Conservation (phyloP, 2,888 invertebrate genomes). For the Drosophila monieri region DNA sequence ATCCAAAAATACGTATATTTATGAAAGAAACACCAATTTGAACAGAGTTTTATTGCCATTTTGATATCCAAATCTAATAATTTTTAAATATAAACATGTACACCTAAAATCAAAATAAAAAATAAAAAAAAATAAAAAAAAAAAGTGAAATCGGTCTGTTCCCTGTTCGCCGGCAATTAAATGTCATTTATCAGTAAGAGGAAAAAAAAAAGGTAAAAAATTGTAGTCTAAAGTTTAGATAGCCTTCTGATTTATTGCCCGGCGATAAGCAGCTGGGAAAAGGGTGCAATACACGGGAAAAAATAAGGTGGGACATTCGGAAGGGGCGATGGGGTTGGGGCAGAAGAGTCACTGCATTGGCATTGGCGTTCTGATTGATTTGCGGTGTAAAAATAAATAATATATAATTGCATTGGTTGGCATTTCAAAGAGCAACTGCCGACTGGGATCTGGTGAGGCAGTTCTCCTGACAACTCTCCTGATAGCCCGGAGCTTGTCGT, state of each 20-base stretch:
- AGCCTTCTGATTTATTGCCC: conserved; percentile 80
- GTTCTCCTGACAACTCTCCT: conserved; percentile 26
- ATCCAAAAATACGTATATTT: not conserved
- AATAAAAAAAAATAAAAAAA: conserved; percentile 1
- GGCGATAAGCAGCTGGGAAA: conserved; percentile 66
- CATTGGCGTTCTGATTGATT: conserved; percentile 70
- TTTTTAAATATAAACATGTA: not conserved
- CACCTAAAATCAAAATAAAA: not conserved
- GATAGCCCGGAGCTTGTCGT: conserved; percentile 39
- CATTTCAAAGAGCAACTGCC: conserved; percentile 59
- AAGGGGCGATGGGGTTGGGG: not conserved
- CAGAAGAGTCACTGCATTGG: conserved; percentile 34
- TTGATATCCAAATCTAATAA: not conserved
- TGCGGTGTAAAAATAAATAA: conserved; percentile 66
- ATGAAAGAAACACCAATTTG: not conserved
- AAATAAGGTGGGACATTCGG: conserved; percentile 2
- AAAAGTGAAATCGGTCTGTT: conserved; percentile 65
- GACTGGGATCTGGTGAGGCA: conserved; percentile 14
- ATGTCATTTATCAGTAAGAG: conserved; percentile 75
- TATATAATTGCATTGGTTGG: conserved; percentile 70
- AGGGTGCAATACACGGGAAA: conserved; percentile 8
- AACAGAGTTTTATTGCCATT: not conserved
- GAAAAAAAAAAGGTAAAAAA: conserved; percentile 28
- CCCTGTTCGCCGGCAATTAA: conserved; percentile 64
- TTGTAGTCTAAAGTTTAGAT: conserved; percentile 79